Conservation (phyloP, 2,797 vertebrate species). For the Etheostoma perlongum region DNA sequence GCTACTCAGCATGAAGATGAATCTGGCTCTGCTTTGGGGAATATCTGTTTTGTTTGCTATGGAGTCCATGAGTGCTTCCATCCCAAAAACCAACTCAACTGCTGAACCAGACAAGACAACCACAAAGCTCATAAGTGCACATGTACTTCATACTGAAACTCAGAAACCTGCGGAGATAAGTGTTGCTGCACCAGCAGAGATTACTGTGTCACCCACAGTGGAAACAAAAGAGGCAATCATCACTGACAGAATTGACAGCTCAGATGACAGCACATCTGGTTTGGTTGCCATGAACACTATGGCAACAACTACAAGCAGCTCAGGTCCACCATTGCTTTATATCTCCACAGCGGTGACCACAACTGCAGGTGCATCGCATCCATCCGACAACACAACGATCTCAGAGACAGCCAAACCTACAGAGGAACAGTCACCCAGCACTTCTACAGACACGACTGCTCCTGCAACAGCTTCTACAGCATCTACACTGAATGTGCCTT, state of each 20-base stretch:
- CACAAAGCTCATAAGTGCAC: neutral
- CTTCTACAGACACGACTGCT: neutral
- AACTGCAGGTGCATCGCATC: neutral
- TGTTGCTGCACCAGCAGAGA: neutral
- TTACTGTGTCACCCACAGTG: neutral
- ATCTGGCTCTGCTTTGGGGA: slow-evolving; percentile 47
- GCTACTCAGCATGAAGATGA: slow-evolving; percentile 18
- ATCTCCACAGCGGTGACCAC: neutral
- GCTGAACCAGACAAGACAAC: neutral
- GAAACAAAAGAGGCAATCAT: neutral
- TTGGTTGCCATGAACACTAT: neutral
- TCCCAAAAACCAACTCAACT: slow-evolving; percentile 20
- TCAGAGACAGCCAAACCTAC: neutral
- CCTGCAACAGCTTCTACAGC: neutral
- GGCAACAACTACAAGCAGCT: slow-evolving; percentile 11
- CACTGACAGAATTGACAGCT: neutral
- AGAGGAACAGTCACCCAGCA: neutral
- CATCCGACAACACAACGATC: accelerated
- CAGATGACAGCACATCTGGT: neutral
- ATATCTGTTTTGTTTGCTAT: slow-evolving; percentile 30
- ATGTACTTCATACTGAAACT: neutral
- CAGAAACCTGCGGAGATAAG: neutral
- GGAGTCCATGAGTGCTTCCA: slow-evolving; percentile 13
- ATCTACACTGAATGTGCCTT: neutral
- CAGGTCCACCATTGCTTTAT: neutral